These are phyloP conservation scores for Chaetophractus vellerosus DNA, from an alignment of 2,797 vertebrate genomes.

Conservation along the genomic window DNA sequence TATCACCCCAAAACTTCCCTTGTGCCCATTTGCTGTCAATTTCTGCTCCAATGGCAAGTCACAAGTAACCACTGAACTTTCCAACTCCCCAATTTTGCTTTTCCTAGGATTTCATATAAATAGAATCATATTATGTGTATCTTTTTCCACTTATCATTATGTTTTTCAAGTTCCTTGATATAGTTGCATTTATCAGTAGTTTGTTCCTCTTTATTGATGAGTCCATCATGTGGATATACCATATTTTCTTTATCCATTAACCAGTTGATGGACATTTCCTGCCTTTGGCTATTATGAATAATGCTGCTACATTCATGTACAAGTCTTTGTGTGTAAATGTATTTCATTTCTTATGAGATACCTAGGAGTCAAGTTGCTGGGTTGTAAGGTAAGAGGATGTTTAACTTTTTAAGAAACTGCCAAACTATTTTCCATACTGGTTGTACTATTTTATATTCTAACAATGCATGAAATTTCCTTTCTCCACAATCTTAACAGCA, in stretches of 20 bases:
- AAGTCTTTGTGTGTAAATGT: not conserved
- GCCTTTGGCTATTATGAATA: not conserved
- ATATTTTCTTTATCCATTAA: not conserved
- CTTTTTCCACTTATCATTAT: not conserved
- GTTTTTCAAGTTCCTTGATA: not conserved
- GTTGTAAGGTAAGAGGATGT: not conserved
- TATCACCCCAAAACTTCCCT: not conserved
- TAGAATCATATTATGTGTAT: not conserved
- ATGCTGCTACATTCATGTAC: not conserved
- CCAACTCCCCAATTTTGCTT: not conserved
- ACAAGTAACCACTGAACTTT: not conserved
- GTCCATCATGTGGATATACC: not conserved
- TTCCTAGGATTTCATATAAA: slow-evolving; percentile 35
- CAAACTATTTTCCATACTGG: not conserved
- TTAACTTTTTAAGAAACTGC: slow-evolving; percentile 8
- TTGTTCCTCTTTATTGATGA: slow-evolving; percentile 22
- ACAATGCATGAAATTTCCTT: not conserved
- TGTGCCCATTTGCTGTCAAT: not conserved
- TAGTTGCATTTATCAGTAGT: not conserved
- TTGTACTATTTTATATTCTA: not conserved
- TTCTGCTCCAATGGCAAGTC: not conserved
- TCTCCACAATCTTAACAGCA: not conserved
- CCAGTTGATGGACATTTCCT: not conserved
- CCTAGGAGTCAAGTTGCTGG: not conserved
- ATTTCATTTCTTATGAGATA: not conserved